Conservation (phyloP, 2,888 invertebrate genomes). For the Caenorhabditis doughertyi region DNA sequence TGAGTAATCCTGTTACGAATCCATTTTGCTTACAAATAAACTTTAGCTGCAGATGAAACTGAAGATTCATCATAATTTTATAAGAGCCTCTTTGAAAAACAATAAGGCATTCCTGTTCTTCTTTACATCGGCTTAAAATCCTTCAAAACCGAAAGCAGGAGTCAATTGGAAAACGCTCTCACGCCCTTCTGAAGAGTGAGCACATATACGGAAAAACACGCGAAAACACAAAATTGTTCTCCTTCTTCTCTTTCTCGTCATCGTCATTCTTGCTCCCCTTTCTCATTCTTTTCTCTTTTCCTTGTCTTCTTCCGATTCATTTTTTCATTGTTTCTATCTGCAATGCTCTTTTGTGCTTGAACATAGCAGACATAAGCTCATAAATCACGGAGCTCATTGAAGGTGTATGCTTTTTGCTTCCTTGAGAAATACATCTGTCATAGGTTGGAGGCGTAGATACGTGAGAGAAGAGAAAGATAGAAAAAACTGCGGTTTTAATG, state of each 20-base stretch:
- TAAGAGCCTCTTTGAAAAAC: neutral
- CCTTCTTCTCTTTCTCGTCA: slow-evolving; percentile 21
- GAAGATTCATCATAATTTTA: too few relatives aligned
- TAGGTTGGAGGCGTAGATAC: slow-evolving; percentile 17
- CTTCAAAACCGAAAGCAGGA: slow-evolving; percentile 27
- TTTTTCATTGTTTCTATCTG: slow-evolving; percentile 23
- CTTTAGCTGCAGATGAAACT: too few relatives aligned
- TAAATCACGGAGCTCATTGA: slow-evolving; percentile 42
- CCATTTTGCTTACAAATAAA: too few relatives aligned
- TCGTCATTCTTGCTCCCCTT: slow-evolving; percentile 40
- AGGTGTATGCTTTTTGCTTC: slow-evolving; percentile 27
- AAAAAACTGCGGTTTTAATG: slow-evolving; percentile 21
- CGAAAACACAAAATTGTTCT: slow-evolving; percentile 51
- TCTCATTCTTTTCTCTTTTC: neutral
- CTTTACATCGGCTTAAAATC: slow-evolving; percentile 1
- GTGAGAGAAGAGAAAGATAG: neutral
- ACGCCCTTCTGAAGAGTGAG: slow-evolving; percentile 42
- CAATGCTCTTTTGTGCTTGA: slow-evolving; percentile 37
- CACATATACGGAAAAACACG: slow-evolving; percentile 35
- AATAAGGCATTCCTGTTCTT: neutral
- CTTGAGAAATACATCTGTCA: slow-evolving; percentile 17
- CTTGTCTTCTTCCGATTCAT: slow-evolving; percentile 28
- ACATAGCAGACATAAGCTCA: slow-evolving; percentile 16
- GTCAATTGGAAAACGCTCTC: slow-evolving; percentile 47
- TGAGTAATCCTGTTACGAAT: too few relatives aligned